Evolutionary conservation across 30 jellyfish, hydroid and myxozoan species (phyloP).

Genomic region (Turritopsis rubra): DNA sequence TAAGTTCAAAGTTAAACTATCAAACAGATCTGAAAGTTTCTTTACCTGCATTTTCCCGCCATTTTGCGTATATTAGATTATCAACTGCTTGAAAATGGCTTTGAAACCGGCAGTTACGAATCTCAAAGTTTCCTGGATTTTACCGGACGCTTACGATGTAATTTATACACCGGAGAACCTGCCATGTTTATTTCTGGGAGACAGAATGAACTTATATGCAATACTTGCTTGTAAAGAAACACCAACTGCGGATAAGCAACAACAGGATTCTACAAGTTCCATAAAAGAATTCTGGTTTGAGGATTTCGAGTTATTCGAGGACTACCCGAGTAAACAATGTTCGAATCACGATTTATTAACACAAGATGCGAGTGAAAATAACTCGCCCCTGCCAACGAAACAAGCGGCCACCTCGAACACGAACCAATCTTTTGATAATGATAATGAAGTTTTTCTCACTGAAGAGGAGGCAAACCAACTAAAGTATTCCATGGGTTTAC

Average conservation of each 20-base stretch:
- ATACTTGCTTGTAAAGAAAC: slow-evolving; percentile 72
- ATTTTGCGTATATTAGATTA: too few species aligned
- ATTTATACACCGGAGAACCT: slow-evolving; percentile 92
- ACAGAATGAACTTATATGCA: slow-evolving; percentile 79
- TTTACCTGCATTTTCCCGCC: not conserved
- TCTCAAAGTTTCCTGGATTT: slow-evolving; percentile 90
- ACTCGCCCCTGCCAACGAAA: not conserved
- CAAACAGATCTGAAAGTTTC: not conserved
- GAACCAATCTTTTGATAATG: slow-evolving; percentile 1
- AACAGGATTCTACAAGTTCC: slow-evolving; percentile 66
- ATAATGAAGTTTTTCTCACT: slow-evolving; percentile 61
- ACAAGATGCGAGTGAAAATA: slow-evolving; percentile 27
- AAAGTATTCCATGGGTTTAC: slow-evolving; percentile 31
- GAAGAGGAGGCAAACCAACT: slow-evolving; percentile 91
- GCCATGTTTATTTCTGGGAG: slow-evolving; percentile 65
- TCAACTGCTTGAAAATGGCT: slow-evolving; percentile 46
- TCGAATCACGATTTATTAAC: slow-evolving; percentile 32
- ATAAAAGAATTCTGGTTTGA: slow-evolving; percentile 97
- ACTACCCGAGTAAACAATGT: slow-evolving; percentile 2
- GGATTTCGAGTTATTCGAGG: slow-evolving; percentile 37
- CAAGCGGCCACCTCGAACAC: not conserved
- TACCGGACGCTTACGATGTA: slow-evolving; percentile 97
- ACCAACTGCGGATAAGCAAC: slow-evolving; percentile 44
- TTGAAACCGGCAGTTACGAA: slow-evolving; percentile 78
- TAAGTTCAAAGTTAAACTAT: slow-evolving; percentile 13